Percentiles rank a stretch among this genome's conserved stretches.
These are phyloP conservation scores for Cheiracanthium punctorium DNA, from an alignment of 2,888 invertebrate genomes.

Conservation along the genomic window DNA sequence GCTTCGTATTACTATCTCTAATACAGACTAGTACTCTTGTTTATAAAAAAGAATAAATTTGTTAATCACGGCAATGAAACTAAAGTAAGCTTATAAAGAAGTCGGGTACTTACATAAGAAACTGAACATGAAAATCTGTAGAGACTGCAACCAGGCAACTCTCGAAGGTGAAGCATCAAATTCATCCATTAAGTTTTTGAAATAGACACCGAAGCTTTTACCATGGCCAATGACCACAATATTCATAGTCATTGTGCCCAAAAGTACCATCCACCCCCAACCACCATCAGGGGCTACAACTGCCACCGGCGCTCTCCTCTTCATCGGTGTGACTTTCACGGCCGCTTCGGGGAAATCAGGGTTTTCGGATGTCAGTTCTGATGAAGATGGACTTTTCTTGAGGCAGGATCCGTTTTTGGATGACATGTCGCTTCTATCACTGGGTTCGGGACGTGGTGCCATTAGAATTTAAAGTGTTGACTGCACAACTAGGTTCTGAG, in stretches of 20 bases:
- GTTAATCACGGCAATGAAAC: too few relatives aligned
- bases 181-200: conserved; percentile 87
- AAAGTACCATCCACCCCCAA: conserved; percentile 89
- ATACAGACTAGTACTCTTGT: too few relatives aligned
- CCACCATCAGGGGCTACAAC: conserved; percentile 88
- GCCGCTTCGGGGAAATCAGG: not conserved
- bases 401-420: not conserved
- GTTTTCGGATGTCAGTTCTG: not conserved
- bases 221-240: conserved; percentile 90
- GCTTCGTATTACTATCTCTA: too few relatives aligned
- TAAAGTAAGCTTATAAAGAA: not conserved
- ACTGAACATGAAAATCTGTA: conserved; percentile 91
- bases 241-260: conserved; percentile 87
- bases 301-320: not conserved
- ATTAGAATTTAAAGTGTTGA: not conserved
- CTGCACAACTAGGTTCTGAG: not conserved
- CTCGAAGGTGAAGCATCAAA: conserved; percentile 84
- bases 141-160: conserved; percentile 89
- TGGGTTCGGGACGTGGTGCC: not conserved
- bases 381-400: not conserved
- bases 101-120: conserved; percentile 83
- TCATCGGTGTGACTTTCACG: not conserved
- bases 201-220: conserved; percentile 90
- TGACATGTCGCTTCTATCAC: not conserved
- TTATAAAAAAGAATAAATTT: too few relatives aligned